Evolutionary conservation across 1,140 invertebrate species (phyloP).

Genomic region (Halyomorpha halys): DNA sequence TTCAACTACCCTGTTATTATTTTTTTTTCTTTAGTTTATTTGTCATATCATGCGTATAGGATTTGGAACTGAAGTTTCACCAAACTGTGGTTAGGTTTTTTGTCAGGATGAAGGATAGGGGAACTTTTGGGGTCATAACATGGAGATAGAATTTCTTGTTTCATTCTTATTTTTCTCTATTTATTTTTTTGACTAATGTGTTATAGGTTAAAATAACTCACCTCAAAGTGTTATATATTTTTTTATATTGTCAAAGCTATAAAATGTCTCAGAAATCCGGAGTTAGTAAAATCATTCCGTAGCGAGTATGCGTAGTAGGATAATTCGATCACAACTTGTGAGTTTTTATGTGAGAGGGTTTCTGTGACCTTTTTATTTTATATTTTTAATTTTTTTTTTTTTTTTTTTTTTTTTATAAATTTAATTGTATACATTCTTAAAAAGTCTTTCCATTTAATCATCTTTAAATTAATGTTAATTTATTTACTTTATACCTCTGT

Average conservation of each 20-base stretch:
- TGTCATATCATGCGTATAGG: background rate
- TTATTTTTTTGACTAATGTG: background rate
- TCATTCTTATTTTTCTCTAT: background rate
- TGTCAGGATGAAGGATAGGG: background rate
- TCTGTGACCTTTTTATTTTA: constrained; percentile 10
- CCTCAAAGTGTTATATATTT: constrained; percentile 1
- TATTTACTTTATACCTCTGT: constrained; percentile 19
- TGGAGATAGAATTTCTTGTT: constrained; percentile 1
- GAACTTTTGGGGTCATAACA: constrained; percentile 14
- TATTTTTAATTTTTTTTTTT: constrained; percentile 1
- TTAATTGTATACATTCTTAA: constrained; percentile 18
- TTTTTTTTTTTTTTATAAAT: constrained; percentile 17
- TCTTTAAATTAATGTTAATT: constrained; percentile 20
- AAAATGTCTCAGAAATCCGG: constrained; percentile 8
- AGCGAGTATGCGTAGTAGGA: constrained; percentile 5
- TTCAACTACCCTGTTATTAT: background rate
- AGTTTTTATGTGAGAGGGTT: background rate
- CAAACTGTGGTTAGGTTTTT: background rate
- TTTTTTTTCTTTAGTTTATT: background rate
- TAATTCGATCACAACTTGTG: background rate
- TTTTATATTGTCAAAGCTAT: constrained; percentile 8
- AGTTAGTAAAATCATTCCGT: constrained; percentile 6
- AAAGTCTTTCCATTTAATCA: constrained; percentile 17
- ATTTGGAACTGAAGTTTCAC: background rate
- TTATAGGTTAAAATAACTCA: background rate